phyloP scores from a whole-genome alignment of 2,113 vertebrate species.

The Pollachius pollachius region DNA sequence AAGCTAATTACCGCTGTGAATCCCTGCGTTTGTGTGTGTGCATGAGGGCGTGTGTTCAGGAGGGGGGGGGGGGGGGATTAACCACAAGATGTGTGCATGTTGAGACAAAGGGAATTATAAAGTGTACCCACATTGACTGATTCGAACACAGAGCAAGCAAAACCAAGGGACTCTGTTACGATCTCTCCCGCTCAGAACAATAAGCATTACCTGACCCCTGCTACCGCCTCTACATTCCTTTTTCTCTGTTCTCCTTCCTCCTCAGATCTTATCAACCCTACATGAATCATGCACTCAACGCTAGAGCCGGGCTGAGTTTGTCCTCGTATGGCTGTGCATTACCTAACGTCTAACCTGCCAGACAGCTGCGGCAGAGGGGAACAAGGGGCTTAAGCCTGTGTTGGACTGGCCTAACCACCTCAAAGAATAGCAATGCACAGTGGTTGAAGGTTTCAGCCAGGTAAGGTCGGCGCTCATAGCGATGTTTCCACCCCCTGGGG shows the following conservation, averaged over 20 bases:
- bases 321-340: constrained; percentile 37
- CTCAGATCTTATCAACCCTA: constrained; percentile 30
- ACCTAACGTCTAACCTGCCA: constrained; percentile 20
- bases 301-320: constrained; percentile 35
- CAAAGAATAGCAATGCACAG: constrained; percentile 25
- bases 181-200: constrained; percentile 13
- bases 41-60: constrained; percentile 3
- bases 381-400: constrained; percentile 34
- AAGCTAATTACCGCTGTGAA: constrained; percentile 55
- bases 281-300: constrained; percentile 15
- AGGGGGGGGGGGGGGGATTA: not conserved
- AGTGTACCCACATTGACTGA: not conserved
- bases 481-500: constrained; percentile 42
- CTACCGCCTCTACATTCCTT: not conserved
- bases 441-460: constrained; percentile 26
- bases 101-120: not conserved
- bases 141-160: too few relatives aligned
- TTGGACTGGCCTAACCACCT: constrained; percentile 40
- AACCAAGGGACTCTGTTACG: constrained; percentile 30
- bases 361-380: constrained; percentile 14
- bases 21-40: constrained; percentile 22
- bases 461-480: constrained; percentile 35
- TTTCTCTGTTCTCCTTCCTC: constrained; percentile 17
- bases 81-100: constrained; percentile 14
- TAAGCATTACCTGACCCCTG: constrained; percentile 6